These are phyloP conservation scores for Corythoichthys intestinalis DNA, from an alignment of 2,113 vertebrate genomes.

Conservation along the genomic window DNA sequence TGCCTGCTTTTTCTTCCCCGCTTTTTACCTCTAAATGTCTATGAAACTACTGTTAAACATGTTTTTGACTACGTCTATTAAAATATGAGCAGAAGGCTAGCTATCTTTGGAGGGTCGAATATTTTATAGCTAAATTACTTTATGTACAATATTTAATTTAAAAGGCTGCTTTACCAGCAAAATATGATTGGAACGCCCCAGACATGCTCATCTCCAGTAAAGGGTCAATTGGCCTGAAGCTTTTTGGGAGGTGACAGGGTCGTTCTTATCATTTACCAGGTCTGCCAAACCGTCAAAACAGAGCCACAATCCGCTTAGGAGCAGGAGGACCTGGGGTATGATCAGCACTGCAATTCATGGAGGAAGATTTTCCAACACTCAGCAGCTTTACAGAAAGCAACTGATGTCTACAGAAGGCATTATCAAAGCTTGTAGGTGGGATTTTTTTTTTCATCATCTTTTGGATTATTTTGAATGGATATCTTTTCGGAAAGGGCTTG, in stretches of 20 bases:
- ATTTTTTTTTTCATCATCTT: not conserved
- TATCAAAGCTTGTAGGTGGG: not conserved
- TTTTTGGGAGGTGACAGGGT: constrained; percentile 51
- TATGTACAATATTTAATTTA: not conserved
- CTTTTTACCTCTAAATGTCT: constrained; percentile 9
- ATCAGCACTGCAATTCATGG: constrained; percentile 49
- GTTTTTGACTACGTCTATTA: constrained; percentile 4
- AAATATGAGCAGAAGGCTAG: constrained; percentile 17
- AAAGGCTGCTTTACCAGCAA: not conserved
- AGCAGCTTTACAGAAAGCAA: constrained; percentile 44
- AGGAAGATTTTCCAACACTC: constrained; percentile 42
- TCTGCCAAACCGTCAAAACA: constrained; percentile 48
- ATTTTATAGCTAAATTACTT: constrained; percentile 2
- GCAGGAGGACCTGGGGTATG: constrained; percentile 25
- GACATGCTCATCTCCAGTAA: not conserved
- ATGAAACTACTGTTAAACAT: not conserved
- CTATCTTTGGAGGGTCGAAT: constrained; percentile 8
- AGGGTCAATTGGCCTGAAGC: constrained; percentile 17
- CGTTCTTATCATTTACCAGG: constrained; percentile 55
- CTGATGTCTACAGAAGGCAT: constrained; percentile 36
- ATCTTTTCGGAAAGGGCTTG: not conserved
- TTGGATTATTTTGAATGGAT: not conserved
- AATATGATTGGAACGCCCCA: not conserved
- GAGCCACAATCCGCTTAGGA: constrained; percentile 52
- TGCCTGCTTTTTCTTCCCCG: not conserved